Base-by-base conservation (phyloP, 2,888 invertebrate genomes). In the Crossocerus cetratus region DNA sequence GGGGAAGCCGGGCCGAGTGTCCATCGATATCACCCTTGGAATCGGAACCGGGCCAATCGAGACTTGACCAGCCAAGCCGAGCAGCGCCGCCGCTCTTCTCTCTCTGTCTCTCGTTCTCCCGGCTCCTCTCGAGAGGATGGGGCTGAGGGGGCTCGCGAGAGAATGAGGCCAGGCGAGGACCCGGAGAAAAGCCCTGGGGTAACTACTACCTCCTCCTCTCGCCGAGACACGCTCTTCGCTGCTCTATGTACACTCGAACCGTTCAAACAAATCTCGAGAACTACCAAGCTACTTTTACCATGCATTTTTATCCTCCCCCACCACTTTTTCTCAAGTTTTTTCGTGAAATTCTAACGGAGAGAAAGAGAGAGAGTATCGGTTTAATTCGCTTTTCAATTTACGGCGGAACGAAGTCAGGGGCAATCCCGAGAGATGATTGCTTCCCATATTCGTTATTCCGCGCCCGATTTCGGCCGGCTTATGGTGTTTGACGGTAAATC, bases 1-100 rank as follows among this genome's bases (percentile, higher is more conserved):
- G 69, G 32, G 66, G 64, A 56, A 53, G 54, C 74, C 76, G 59
- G 65, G 65, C 60, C 70, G 65, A 80, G 72, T n/a, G n/a, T 72
- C 72, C 77, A 72, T 79, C 81, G 81, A 81, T 77, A 72, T 67
- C 69, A 55, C 57, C 70, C 58, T 43, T 54, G 65, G 70, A 69
- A 73, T 76, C 72, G 66, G 69, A 79, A 76, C 55, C 68, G 59
- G 53, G 67, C 55, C 62, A 68, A 77, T 75, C 72, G 43, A 22
- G 55, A 49, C 65, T 57, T 63, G 43, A 43, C 63, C 68, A 58
- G 45, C 32, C 69, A 32, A 32, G 32, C 32, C 5, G 32, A 32
- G 11, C 11, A 32, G 32, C 32, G 2, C 32, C 32, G 32, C 32
- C 11, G 32, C 32, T 32, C 8, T n/a, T n/a, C n/a, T n/a, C n/a